Evolutionary conservation across 2,113 vertebrate genomes (phyloP).

Genomic region (Peromyscus maniculatus): DNA sequence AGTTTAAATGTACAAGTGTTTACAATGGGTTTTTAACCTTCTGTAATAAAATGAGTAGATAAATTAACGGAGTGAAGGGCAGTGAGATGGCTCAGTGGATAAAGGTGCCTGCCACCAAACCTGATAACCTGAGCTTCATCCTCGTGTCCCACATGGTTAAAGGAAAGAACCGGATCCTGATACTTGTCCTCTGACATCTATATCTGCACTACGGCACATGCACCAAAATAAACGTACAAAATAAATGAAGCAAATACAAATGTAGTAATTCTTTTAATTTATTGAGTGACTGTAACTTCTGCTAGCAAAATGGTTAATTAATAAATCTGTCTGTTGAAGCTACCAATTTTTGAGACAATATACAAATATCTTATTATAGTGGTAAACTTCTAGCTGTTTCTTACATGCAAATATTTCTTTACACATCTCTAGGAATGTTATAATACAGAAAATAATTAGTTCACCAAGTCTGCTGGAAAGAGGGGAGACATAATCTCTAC

Average conservation of each 20-base stretch:
- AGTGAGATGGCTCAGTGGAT: neutral
- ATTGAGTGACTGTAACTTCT: neutral
- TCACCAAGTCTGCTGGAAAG: neutral
- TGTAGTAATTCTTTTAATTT: neutral
- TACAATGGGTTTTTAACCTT: neutral
- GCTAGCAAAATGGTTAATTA: neutral
- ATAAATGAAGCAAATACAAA: neutral
- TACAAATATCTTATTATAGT: too few species aligned
- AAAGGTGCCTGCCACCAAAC: neutral
- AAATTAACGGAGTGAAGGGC: neutral
- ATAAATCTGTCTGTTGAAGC: neutral
- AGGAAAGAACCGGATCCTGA: neutral
- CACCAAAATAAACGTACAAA: neutral
- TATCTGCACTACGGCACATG: neutral
- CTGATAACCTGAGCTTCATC: neutral
- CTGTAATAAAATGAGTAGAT: neutral
- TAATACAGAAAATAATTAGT: neutral
- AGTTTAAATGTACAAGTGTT: neutral
- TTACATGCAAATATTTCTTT: too few species aligned
- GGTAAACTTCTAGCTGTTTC: too few species aligned
- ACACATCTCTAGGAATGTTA: neutral
- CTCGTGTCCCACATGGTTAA: neutral
- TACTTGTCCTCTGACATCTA: neutral
- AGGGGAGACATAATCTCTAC: neutral
- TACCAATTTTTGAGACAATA: neutral